A percentile compares a stretch with the other conserved stretches of the same genome.
Conservation (phyloP, 1,140 invertebrate species). For the Tetramorium simillimum region DNA sequence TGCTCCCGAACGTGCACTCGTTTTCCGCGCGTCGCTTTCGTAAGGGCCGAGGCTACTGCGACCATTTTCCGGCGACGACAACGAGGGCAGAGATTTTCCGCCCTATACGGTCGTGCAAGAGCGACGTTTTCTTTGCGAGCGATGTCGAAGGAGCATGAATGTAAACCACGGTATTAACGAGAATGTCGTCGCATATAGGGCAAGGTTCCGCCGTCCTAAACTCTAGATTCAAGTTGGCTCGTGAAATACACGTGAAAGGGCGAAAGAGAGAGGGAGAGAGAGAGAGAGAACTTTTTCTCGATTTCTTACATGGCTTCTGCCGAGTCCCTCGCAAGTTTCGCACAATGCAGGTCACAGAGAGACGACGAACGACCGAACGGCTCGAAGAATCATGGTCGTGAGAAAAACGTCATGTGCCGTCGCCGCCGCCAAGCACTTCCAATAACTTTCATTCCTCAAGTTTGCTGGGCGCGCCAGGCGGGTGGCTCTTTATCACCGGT, state of each 20-base stretch:
- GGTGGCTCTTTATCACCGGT: conserved; percentile 25
- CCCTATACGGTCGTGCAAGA: background rate
- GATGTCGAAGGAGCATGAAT: background rate
- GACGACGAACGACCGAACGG: conserved; percentile 17
- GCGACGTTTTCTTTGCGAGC: conserved; percentile 19
- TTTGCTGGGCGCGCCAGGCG: background rate
- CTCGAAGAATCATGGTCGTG: conserved; percentile 46
- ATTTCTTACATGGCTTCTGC: conserved; percentile 42
- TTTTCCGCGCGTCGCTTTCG: background rate
- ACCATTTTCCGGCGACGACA: conserved; percentile 1
- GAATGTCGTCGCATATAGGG: conserved; percentile 17
- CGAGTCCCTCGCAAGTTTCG: background rate
- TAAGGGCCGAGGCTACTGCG: background rate
- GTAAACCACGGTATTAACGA: conserved; percentile 41
- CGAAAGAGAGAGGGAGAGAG: background rate
- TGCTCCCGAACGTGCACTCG: background rate
- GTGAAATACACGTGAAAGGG: background rate
- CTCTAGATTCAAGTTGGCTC: conserved; percentile 3
- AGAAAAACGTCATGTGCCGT: conserved; percentile 45
- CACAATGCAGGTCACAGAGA: conserved; percentile 49
- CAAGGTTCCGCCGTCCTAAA: conserved; percentile 38
- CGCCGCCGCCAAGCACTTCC: background rate
- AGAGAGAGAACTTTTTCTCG: background rate
- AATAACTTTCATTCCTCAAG: conserved; percentile 53
- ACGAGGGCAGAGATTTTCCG: background rate